Conservation (phyloP, 2,113 vertebrate genomes). For the Melanerpes formicivorus region DNA sequence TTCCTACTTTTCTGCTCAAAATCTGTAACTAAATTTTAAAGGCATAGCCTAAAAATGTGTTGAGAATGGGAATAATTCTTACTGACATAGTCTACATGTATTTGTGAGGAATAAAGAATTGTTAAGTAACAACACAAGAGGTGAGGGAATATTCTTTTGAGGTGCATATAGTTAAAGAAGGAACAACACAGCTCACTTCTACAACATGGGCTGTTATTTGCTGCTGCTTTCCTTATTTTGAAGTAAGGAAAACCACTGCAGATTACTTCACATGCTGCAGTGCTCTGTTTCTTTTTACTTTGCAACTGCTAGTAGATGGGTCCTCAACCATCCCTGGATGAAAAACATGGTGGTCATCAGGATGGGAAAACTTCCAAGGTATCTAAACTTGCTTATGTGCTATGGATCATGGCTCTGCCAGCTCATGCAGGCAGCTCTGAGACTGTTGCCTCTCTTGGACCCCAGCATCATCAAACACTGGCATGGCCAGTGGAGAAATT, state of each 20-base stretch:
- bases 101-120: conserved; percentile 1
- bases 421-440: neutral
- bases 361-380: neutral
- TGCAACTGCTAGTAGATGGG: neutral
- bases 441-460: neutral
- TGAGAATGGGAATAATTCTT: neutral
- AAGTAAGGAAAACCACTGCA: neutral
- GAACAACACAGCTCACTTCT: neutral
- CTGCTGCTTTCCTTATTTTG: neutral
- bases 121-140: neutral
- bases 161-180: neutral
- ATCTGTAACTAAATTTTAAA: too few species aligned
- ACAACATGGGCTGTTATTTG: neutral
- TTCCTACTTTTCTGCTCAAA: too few species aligned
- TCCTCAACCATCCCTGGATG: neutral
- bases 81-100: neutral
- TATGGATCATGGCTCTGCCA: fast-evolving
- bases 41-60: neutral
- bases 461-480: neutral
- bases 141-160: neutral
- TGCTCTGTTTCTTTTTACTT: neutral
- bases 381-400: neutral
- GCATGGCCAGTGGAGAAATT: neutral
- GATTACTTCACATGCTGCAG: neutral
- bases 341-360: neutral